Evolutionary conservation across 2,113 vertebrate species (phyloP), one percentile per base, ranked within the genome.

Genomic region (Phasianus colchicus): DNA sequence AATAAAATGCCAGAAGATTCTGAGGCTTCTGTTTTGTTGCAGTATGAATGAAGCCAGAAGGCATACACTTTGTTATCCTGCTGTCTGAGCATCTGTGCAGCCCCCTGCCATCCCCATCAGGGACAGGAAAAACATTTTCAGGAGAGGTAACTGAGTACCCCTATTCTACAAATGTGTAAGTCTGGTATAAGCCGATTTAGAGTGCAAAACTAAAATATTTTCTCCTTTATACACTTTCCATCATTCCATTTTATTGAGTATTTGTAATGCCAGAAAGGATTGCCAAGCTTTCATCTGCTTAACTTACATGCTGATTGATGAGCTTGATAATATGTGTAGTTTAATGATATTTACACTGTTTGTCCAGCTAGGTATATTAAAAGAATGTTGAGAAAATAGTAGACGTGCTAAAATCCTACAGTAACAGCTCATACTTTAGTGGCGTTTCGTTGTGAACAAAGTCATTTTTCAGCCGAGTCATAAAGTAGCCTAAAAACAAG

Each of bases 401-500:
- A 95, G 72, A 93, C 21, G 57, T 93, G 92, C 86, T 97, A 96
- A 97, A 98, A 93, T 96, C 75, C 77, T 76, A 69, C 1, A 29
- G 80, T 89, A 97, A 96, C 97, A 97, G 96, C 95, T 97, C 96
- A 92, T 97, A 95, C 88, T 65, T 97, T 97, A 97, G 82, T 77
- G 79, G 92, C 88, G 92, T 97, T 98, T 97, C 89, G 16, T 87
- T 93, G 94, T 89, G 95, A 98, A 97, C 95, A 97, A 97, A 97
- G 96, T 97, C 67, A 98, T 98, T 98, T 98, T 97, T 97, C 97
- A 98, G 88, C 55, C 92, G 60, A 97, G 95, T 95, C 96, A 97
- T 98, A 98, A 98, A 98, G 92, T 66, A 95, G 90, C 83, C 84
- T 90, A 90, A 97, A 98, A 97, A 98, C 98, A 98, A 98, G 92